Evolutionary conservation across 2,888 invertebrate species (phyloP).

Genomic region (Lasius fuliginosus): DNA sequence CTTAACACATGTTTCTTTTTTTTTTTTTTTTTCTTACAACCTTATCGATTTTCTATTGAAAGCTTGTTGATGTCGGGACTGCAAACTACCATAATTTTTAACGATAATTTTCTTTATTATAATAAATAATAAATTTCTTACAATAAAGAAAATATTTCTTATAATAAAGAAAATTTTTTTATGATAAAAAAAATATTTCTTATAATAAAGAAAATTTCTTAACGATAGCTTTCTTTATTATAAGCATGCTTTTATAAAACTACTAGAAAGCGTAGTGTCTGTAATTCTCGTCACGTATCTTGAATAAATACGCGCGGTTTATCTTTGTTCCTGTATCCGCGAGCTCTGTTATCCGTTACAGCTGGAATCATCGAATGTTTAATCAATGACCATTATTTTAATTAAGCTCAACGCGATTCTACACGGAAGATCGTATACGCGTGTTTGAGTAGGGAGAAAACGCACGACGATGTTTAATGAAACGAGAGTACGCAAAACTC

Average conservation of each 20-base stretch:
- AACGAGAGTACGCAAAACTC: slow-evolving; percentile 25
- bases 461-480: slow-evolving; percentile 23
- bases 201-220: too few relatives aligned
- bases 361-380: slow-evolving; percentile 4
- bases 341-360: slow-evolving; percentile 18
- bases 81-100: too few relatives aligned
- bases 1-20: slow-evolving; percentile 7
- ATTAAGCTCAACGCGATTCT: slow-evolving; percentile 43
- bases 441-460: slow-evolving; percentile 28
- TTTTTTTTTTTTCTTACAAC: slow-evolving; percentile 2
- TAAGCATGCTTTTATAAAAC: neutral
- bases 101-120: neutral
- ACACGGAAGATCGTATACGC: neutral
- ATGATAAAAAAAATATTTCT: too few relatives aligned
- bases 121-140: neutral
- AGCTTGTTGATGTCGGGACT: neutral
- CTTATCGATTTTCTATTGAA: neutral
- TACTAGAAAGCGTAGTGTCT: neutral
- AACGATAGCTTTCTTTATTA: neutral
- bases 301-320: slow-evolving; percentile 24
- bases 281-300: neutral
- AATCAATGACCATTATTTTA: slow-evolving; percentile 36
- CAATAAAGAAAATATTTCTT: too few relatives aligned
- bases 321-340: slow-evolving; percentile 12
- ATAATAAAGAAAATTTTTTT: too few relatives aligned